Evolutionary conservation across 2,113 vertebrate species (phyloP).

Genomic region (Lipotes vexillifer): DNA sequence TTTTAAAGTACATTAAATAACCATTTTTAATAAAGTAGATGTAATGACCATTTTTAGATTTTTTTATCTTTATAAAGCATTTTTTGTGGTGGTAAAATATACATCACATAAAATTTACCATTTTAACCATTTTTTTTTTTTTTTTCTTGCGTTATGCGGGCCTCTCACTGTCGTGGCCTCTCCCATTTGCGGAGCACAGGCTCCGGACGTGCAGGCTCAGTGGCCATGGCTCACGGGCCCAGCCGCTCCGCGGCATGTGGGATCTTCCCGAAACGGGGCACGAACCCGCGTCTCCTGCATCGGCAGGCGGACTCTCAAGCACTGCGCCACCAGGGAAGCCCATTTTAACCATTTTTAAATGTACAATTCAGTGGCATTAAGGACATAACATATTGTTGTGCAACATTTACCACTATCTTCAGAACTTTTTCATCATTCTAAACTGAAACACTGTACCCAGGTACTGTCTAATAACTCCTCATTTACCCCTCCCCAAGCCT

Average conservation of each 20-base stretch:
- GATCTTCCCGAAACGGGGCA: too few species aligned
- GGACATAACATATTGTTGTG: not conserved
- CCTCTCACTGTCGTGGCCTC: too few species aligned
- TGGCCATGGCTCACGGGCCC: too few species aligned
- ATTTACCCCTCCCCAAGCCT: not conserved
- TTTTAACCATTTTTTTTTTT: constrained; percentile 11
- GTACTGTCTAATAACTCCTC: not conserved
- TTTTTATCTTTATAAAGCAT: not conserved
- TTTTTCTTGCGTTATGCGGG: too few species aligned
- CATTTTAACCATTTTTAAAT: constrained; percentile 1
- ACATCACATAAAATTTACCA: not conserved
- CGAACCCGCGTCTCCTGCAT: too few species aligned
- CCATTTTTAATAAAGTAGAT: not conserved
- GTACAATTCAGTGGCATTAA: not conserved
- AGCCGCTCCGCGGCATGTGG: too few species aligned
- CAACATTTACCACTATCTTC: not conserved
- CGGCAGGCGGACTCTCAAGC: too few species aligned
- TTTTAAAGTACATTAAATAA: not conserved
- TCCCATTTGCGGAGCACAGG: too few species aligned
- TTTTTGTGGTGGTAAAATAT: not conserved
- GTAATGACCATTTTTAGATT: not conserved
- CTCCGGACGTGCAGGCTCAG: too few species aligned
- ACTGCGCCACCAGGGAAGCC: too few species aligned
- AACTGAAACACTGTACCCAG: not conserved
- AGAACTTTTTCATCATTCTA: not conserved